phyloP scores from a whole-genome alignment of 37 sponge, comb jelly and placozoan species.

The Crambe crambe region DNA sequence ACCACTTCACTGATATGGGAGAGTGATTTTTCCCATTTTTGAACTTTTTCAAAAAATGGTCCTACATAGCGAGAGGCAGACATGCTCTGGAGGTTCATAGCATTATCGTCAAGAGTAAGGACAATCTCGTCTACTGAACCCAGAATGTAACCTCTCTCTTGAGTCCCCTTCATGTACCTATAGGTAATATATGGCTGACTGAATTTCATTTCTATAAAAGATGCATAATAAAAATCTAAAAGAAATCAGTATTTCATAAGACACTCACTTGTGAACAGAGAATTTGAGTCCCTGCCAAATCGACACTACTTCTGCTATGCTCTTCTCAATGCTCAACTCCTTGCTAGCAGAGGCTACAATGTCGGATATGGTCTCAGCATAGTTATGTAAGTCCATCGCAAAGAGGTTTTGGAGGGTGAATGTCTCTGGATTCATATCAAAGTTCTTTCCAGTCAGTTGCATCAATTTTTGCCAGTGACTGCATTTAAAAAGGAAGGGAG shows the following conservation, averaged over 20 bases:
- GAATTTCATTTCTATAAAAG: too few relatives aligned
- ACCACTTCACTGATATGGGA: conserved; percentile 99
- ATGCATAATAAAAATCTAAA: too few relatives aligned
- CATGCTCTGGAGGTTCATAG: conserved; percentile 99
- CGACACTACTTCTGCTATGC: conserved; percentile 89
- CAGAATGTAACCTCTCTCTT: conserved; percentile 92
- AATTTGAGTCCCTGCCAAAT: conserved; percentile 90
- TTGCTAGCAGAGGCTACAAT: conserved; percentile 97
- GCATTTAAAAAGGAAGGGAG: background rate
- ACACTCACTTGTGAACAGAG: conserved; percentile 77
- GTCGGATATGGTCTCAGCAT: conserved; percentile 94
- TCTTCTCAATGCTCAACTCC: conserved; percentile 98
- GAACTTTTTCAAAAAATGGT: conserved; percentile 96
- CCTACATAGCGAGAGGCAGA: conserved; percentile 95
- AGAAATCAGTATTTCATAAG: background rate
- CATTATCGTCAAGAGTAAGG: conserved; percentile 95
- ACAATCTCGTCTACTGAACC: conserved; percentile 97
- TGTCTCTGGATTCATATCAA: conserved; percentile 99
- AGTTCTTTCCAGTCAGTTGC: conserved; percentile 94
- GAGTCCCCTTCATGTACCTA: conserved; percentile 93
- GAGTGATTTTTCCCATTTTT: conserved; percentile 98
- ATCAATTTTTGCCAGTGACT: conserved; percentile 99
- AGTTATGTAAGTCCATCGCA: conserved; percentile 99
- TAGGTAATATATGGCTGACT: background rate
- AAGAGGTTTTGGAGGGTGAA: conserved; percentile 98